Evolutionary conservation across 2,888 invertebrate species (phyloP), one percentile per base, ranked within the genome.

Genomic region (Drosophila formosana): DNA sequence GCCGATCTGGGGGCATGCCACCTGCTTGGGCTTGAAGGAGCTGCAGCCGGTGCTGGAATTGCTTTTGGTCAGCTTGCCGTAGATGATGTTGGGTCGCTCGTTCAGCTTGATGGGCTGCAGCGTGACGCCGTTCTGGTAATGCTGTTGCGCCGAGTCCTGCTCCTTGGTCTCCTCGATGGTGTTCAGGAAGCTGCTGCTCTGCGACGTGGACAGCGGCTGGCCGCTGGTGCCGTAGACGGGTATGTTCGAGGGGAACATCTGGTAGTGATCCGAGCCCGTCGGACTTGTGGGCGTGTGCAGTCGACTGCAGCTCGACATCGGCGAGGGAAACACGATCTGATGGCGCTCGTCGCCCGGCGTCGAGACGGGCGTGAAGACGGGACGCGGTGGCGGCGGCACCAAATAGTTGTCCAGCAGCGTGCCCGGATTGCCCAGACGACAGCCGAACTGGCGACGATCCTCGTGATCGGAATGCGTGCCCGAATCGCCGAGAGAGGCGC

Each of bases 391-490:
- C 26, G 95, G 95, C 37, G 95, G 95, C 45, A 95, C 93, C 82
- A 94, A 90, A 83, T 95, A 95, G 87, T 95, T 95, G 55, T 95
- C 95, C 90, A 94, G 92, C 25, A 92, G 74, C 13, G 91, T 90
- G 0, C 91, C 92, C 0, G 91, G 85, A 6, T 82, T 89, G n/a
- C 90, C 92, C 30, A 91, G 74, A 4, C 92, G 90, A 57, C 91
- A 92, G 51, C 88, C 90, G 8, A 88, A 88, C 43, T 76, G 75
- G 13, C 92, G 89, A 72, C 96, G 94, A 61, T 97, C 97, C 72
- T 97, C 97, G 58, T 95, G 95, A 90, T 97, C 97, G 0, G 97
- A 97, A 89, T 96, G 96, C 0, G 96, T 96, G 61, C 97, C 97
- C 88, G 96, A 96, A 84, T 97, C 97, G 0, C 96, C 96, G 0